Evolutionary conservation across 2,113 vertebrate genomes (phyloP), one percentile per base, ranked within the genome.

Genomic region (Tautogolabrus adspersus): DNA sequence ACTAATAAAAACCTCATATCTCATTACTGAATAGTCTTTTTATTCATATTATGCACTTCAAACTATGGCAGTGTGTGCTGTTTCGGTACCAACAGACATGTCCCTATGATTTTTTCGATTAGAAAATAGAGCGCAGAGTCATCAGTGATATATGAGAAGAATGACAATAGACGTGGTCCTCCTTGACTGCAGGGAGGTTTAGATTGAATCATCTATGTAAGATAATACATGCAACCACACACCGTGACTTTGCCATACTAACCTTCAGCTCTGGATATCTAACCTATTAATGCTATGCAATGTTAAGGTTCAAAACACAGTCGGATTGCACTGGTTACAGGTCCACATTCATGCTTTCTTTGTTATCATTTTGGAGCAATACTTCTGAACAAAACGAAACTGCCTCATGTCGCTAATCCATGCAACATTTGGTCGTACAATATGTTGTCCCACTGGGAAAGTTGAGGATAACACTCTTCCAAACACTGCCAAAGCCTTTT

Each of bases 401-500:
- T 47, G 11, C 66, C 58, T 69, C 52, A 63, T 68, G 83, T 79
- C 6, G 18, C 19, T n/a, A 52, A 52, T 52, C 49, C 49, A 10
- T 56, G 21, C 37, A 82, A 56, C 88, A 79, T 87, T 88, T 87
- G 81, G 75, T 81, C 78, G 47, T 59, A 18, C 85, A 87, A 77
- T 85, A 80, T 85, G 91, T 87, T 89, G 71, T 63, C 83, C 79
- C 72, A 63, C 63, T 71, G 77, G 86, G 77, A 85, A 84, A 64
- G 54, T 88, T 82, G 72, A 87, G 80, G 74, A 62, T 79, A 81
- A 61, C 77, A 82, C 73, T 55, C n/a, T 8, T 46, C 73, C 6
- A 65, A 72, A 72, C 6, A 19, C 73, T 72, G 81, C 86, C 81
- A 91, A 75, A 87, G 75, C 70, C 77, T 59, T 65, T 42, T 62